Conservation (phyloP, 2,797 vertebrate genomes). For the Capromys pilorides region DNA sequence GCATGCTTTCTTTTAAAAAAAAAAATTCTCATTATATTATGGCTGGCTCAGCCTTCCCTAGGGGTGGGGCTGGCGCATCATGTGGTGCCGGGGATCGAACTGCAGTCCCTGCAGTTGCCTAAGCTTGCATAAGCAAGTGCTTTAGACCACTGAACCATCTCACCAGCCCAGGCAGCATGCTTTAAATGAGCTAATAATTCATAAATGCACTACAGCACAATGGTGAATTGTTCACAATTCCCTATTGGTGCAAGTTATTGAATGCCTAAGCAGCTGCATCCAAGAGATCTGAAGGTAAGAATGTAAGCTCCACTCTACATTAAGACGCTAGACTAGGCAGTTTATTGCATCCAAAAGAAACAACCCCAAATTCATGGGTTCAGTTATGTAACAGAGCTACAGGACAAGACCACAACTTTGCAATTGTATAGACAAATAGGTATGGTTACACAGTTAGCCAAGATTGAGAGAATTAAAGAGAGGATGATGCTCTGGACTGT, state of each 20-base stretch:
- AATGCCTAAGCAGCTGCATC: neutral
- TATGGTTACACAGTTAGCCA: neutral
- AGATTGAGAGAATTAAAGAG: neutral
- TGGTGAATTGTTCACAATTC: neutral
- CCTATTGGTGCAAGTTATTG: neutral
- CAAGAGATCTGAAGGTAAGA: neutral
- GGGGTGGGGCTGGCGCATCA: too few relatives aligned
- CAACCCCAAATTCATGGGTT: neutral
- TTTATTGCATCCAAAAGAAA: slow-evolving; percentile 22
- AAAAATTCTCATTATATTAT: too few relatives aligned
- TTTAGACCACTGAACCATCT: too few relatives aligned
- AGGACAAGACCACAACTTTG: neutral
- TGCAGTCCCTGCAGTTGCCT: too few relatives aligned
- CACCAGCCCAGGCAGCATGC: too few relatives aligned
- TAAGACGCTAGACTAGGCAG: neutral
- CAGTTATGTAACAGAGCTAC: neutral
- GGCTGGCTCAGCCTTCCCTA: too few relatives aligned
- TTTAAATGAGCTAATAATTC: neutral
- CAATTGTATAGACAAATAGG: neutral
- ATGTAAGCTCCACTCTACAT: neutral
- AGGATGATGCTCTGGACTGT: neutral
- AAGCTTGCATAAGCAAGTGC: too few relatives aligned
- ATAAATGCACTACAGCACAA: neutral
- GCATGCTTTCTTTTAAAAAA: too few relatives aligned
- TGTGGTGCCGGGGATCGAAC: too few relatives aligned